Base-by-base conservation (phyloP, 2,113 vertebrate genomes). In the Petrocephalus microphthalmus region DNA sequence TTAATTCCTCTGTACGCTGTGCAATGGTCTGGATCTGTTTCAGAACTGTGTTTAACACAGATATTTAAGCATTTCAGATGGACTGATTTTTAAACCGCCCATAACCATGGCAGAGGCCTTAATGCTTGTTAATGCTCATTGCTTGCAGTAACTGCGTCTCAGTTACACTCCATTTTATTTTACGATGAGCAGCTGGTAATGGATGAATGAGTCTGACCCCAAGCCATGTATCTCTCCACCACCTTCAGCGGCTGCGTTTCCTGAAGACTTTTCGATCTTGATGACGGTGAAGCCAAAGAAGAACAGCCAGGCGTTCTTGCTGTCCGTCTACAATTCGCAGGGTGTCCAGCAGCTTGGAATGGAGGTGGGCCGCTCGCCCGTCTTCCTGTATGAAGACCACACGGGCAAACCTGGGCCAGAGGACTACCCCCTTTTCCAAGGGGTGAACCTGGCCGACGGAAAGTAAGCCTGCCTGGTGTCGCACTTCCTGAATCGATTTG, bases 361-460 rank as follows among this genome's bases (percentile, higher is more conserved):
- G 91, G 98, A 99, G 94, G 84, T 99, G 74, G 98, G 97, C 25
- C 97, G 98, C 84, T 98, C 97, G 7, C 98, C 98, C 0, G 96
- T 99, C 91, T 99, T 99, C 93, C 96, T 99, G 89, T 99, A 99
- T 1, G 98, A 99, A 94, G 97, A 99, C 93, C 98, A 99, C 78
- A 94, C 94, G 0, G 97, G 98, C 89, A 97, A 95, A 51, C 98
- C 98, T 0, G 93, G 95, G 81, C 98, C 98, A 0, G 98, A 99
- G 88, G 96, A 97, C 88, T 99, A 99, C 92, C 98, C 98, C 52
- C 96, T 97, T 90, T 99, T 99, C 92, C 95, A 96, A 90, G 97
- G 96, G 94, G 95, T 99, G 95, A 98, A 98, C 93, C 94, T 99
- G 90, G 97, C 98, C 3, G 98, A 99, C 88, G 98, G 98, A 92